phyloP scores from a whole-genome alignment of 2,797 vertebrate genomes.

The Microcaecilia unicolor region DNA sequence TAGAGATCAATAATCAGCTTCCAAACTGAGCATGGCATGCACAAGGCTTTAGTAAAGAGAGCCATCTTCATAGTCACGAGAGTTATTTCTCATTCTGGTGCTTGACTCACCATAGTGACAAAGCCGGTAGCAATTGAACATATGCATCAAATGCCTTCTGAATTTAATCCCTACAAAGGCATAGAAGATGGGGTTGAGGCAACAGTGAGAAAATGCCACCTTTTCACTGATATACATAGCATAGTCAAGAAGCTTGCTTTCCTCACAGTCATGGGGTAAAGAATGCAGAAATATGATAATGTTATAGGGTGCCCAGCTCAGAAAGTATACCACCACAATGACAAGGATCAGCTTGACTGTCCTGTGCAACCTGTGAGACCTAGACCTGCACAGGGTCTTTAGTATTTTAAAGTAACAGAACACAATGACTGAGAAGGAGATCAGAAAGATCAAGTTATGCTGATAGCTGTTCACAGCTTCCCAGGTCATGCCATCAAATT shows the following conservation, averaged over 20 bases:
- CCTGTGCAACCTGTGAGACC: slow-evolving; percentile 58
- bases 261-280: slow-evolving; percentile 44
- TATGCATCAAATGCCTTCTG: slow-evolving; percentile 61
- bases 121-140: slow-evolving; percentile 5
- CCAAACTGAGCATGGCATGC: too few species aligned
- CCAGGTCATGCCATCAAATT: slow-evolving; percentile 27
- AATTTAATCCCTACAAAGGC: slow-evolving; percentile 86
- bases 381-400: slow-evolving; percentile 54
- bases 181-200: slow-evolving; percentile 86
- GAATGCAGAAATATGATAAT: slow-evolving; percentile 59
- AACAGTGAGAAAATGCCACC: slow-evolving; percentile 83
- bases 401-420: slow-evolving; percentile 80
- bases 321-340: slow-evolving; percentile 74
- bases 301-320: slow-evolving; percentile 90
- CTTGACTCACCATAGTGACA: not conserved
- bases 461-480: slow-evolving; percentile 51
- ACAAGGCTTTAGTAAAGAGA: slow-evolving; percentile 44
- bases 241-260: slow-evolving; percentile 24
- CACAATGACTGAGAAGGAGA: slow-evolving; percentile 56
- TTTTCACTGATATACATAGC: slow-evolving; percentile 56
- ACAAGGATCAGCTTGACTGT: slow-evolving; percentile 78
- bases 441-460: slow-evolving; percentile 70
- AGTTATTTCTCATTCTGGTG: not conserved
- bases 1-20: too few species aligned
- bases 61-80: slow-evolving; percentile 20